Evolutionary conservation across 2,797 vertebrate species (phyloP).

Genomic region (Amblyraja radiata): DNA sequence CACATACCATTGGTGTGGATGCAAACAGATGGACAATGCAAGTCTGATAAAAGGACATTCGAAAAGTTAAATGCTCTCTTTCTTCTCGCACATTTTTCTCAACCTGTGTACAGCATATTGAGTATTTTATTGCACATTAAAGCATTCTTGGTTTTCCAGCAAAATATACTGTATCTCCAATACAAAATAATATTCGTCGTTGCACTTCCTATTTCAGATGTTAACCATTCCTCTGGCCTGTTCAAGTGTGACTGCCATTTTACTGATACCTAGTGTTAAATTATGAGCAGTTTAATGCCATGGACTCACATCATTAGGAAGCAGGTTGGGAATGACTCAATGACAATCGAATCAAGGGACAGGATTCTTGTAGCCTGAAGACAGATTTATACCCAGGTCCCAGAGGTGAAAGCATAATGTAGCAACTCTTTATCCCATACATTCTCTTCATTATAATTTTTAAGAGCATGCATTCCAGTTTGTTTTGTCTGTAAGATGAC

Average conservation of each 20-base stretch:
- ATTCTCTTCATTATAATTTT: conserved; percentile 9
- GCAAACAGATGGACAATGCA: too few species aligned
- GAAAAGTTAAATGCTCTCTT: neutral
- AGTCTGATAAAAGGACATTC: too few species aligned
- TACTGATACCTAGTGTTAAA: conserved; percentile 1
- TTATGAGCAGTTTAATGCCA: neutral
- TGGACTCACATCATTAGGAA: conserved; percentile 8
- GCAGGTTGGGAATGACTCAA: conserved; percentile 16
- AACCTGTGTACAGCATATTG: neutral
- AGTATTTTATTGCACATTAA: neutral
- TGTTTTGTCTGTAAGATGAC: neutral
- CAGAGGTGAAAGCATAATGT: conserved; percentile 26
- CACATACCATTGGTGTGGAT: neutral
- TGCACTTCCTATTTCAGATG: conserved; percentile 20
- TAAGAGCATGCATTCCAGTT: conserved; percentile 3
- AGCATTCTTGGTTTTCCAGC: neutral
- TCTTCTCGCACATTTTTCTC: neutral
- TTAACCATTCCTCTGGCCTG: neutral
- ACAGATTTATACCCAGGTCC: neutral
- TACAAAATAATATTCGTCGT: neutral
- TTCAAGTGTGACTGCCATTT: neutral
- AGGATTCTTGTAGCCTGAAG: neutral
- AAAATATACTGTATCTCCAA: neutral
- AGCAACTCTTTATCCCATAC: neutral
- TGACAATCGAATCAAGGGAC: neutral